A percentile compares a stretch with the other conserved stretches of the same genome.
phyloP scores from a whole-genome alignment of 2,888 invertebrate species.

The Eupithecia dodoneata region DNA sequence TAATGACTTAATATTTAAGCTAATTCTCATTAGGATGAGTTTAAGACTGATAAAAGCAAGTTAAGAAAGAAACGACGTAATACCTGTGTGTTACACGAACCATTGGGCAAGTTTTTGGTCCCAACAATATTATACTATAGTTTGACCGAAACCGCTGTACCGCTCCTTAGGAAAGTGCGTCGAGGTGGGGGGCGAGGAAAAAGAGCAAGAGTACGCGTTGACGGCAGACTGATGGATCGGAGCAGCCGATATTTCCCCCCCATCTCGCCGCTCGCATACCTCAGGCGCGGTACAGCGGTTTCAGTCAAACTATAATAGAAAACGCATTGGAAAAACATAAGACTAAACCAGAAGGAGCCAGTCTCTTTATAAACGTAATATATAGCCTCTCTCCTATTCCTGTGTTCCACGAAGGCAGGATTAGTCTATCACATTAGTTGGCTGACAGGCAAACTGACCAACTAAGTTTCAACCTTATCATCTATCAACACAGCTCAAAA shows the following conservation, averaged over 20 bases:
- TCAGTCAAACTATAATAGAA: no score
- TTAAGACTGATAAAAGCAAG: background rate
- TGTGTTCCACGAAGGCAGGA: conserved; percentile 15
- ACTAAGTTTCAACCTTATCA: conserved; percentile 19
- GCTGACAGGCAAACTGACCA: conserved; percentile 10
- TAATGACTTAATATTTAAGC: no score
- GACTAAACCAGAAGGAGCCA: background rate
- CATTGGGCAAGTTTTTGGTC: background rate
- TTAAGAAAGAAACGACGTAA: background rate
- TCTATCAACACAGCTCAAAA: conserved; percentile 13
- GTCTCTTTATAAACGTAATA: background rate
- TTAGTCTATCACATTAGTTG: conserved; percentile 22
- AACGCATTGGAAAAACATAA: background rate
- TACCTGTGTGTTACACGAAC: background rate
- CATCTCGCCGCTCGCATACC: no score
- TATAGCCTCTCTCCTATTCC: background rate
- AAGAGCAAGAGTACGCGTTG: no score
- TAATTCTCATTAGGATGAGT: background rate
- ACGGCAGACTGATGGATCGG: no score
- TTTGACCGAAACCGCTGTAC: no score
- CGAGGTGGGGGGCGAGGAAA: no score
- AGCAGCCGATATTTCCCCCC: no score
- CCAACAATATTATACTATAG: background rate
- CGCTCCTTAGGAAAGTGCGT: no score
- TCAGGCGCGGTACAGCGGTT: no score